These are phyloP conservation scores for Drosophila limbata DNA, from an alignment of 2,888 invertebrate species.

Conservation along the genomic window DNA sequence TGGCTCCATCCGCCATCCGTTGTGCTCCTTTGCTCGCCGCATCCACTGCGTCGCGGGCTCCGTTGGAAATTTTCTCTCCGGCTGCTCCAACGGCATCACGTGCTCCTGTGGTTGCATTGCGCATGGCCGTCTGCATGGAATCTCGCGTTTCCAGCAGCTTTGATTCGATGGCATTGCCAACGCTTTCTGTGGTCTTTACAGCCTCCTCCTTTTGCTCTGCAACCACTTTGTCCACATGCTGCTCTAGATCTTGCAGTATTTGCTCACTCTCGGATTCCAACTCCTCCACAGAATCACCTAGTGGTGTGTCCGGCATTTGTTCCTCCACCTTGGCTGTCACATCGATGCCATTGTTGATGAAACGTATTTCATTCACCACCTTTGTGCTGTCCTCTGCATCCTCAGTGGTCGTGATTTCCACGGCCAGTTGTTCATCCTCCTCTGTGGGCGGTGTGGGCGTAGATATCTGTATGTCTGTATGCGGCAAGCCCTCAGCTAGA, in stretches of 20 bases:
- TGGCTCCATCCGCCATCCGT: constrained; percentile 68
- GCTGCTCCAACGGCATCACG: constrained; percentile 54
- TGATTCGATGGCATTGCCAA: constrained; percentile 44
- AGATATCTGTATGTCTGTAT: constrained; percentile 56
- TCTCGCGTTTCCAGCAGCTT: constrained; percentile 52
- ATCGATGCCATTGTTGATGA: constrained; percentile 85
- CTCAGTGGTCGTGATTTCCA: constrained; percentile 82
- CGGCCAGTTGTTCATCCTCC: constrained; percentile 83
- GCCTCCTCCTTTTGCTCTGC: constrained; percentile 48
- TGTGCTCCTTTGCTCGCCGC: constrained; percentile 66
- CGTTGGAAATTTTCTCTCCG: constrained; percentile 56
- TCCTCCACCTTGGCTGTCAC: constrained; percentile 82
- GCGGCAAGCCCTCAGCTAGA: constrained; percentile 24
- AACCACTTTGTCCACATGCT: constrained; percentile 59
- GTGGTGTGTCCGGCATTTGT: constrained; percentile 66
- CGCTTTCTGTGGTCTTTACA: constrained; percentile 28
- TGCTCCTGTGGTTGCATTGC: constrained; percentile 59
- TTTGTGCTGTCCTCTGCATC: constrained; percentile 80
- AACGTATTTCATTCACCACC: constrained; percentile 84
- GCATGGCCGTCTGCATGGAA: constrained; percentile 57
- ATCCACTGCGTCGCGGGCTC: constrained; percentile 61
- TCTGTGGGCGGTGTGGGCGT: constrained; percentile 78
- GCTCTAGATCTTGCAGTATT: constrained; percentile 47
- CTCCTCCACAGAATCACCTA: constrained; percentile 58
- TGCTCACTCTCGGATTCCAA: constrained; percentile 61